Percentiles rank a stretch among this genome's conserved stretches.
These are phyloP conservation scores for Caenorhabditis brenneri DNA, from an alignment of 1,140 invertebrate species.

Conservation along the genomic window DNA sequence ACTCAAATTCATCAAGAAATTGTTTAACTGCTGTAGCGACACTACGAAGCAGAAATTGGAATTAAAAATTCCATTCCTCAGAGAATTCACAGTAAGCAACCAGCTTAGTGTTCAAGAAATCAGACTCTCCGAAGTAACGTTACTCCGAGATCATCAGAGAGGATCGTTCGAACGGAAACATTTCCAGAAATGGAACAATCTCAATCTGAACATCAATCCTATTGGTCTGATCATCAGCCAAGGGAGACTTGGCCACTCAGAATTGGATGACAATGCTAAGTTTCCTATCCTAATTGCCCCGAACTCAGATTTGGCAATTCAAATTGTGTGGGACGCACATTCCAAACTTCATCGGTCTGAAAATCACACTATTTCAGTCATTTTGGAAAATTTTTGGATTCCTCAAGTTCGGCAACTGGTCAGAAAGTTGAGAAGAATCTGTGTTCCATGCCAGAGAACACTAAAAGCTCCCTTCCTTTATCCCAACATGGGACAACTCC, in stretches of 20 bases:
- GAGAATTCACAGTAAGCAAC: background rate
- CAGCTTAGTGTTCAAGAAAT: background rate
- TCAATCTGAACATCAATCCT: background rate
- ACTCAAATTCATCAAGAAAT: background rate
- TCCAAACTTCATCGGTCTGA: background rate
- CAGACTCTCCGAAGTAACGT: background rate
- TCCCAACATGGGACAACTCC: slow-evolving; percentile 5
- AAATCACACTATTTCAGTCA: background rate
- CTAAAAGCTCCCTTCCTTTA: background rate
- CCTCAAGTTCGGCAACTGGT: background rate
- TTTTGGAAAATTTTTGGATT: background rate
- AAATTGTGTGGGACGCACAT: background rate
- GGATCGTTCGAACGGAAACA: background rate
- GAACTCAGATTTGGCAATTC: no score
- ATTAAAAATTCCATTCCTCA: background rate
- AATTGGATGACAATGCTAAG: no score
- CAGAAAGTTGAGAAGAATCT: background rate
- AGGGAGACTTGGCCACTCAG: no score
- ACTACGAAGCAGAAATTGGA: background rate
- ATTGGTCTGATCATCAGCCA: background rate
- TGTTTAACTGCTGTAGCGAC: background rate
- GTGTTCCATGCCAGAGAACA: background rate
- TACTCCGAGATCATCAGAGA: background rate
- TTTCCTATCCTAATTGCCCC: no score
- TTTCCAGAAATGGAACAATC: background rate